Base-by-base conservation (phyloP, 2,113 vertebrate species). In the Scomber colias region DNA sequence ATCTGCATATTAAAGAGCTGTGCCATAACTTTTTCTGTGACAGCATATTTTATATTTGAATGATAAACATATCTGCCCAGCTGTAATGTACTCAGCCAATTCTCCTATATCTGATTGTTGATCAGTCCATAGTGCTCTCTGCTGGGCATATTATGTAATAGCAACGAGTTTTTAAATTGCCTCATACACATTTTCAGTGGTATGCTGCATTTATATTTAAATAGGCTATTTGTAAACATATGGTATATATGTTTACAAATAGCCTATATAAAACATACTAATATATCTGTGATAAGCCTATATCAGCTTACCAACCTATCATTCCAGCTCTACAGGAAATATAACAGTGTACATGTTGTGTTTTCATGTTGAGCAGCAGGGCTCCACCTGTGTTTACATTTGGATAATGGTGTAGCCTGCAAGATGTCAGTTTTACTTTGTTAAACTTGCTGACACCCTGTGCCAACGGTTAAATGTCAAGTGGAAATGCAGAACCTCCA, bases 321-420 rank as follows among this genome's bases (percentile, higher is more conserved):
- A 16, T 3, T 30, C 12, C 1, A 5, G 35, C 17, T 55, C 4
- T 1, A 46, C 9, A 53, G 16, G 9, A 69, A 31, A 9, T 24
- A 55, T 44, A 44, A 50, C 10, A 19, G 8, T 55, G 9, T 31
- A 11, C 10, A 21, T 13, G 7, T 24, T n/a, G 3, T 83, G 45
- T 81, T 81, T 66, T 57, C 17, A 54, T 59, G 11, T 11, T 60
- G 11, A n/a, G 14, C 15, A 49, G 35, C 27, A 5, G 1, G 8
- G n/a, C 21, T 64, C 21, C 71, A 81, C 67, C 74, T 70, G 54
- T 73, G 60, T 86, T 86, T 76, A 56, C 0, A 57, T 27, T 69
- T 59, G 30, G 45, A 48, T 60, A 7, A 45, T 50, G 8, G 15
- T 60, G 5, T 46, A 12, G 8, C 6, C 61, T 2, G 19, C 2